Evolutionary conservation across 2,888 invertebrate genomes (phyloP).

Genomic region (Philopedon plagiatum): DNA sequence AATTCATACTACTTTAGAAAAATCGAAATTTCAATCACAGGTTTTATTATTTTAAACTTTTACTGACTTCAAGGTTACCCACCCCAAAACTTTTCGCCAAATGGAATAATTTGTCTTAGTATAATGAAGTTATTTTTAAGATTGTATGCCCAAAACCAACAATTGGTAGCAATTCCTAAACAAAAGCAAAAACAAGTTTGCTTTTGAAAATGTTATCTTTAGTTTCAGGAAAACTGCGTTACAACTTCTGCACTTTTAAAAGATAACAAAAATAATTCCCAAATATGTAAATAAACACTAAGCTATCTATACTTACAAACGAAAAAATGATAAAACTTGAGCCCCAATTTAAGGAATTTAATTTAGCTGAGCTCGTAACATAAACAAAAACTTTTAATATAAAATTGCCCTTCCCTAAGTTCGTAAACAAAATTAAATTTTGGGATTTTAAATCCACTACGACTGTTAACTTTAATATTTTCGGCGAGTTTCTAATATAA

Average conservation of each 20-base stretch:
- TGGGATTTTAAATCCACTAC: slow-evolving; percentile 35
- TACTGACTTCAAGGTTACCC: too few species aligned
- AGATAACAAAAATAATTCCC: background rate
- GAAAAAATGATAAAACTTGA: slow-evolving; percentile 10
- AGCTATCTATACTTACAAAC: background rate
- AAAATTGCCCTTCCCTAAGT: slow-evolving; percentile 28
- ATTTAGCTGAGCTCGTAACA: slow-evolving; percentile 31
- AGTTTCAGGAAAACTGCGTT: background rate
- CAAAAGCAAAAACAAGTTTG: too few species aligned
- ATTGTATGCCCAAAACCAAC: too few species aligned
- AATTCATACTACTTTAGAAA: too few species aligned
- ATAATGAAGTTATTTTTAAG: too few species aligned
- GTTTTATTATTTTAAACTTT: too few species aligned
- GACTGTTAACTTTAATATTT: slow-evolving; percentile 41
- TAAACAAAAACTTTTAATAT: slow-evolving; percentile 44
- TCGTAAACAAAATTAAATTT: slow-evolving; percentile 40
- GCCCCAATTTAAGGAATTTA: slow-evolving; percentile 31
- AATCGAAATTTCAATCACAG: too few species aligned
- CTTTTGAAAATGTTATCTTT: too few species aligned
- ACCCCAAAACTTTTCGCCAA: too few species aligned
- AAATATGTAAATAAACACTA: background rate
- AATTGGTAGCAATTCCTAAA: too few species aligned
- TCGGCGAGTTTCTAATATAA: slow-evolving; percentile 6
- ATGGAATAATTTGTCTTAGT: too few species aligned
- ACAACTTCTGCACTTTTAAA: background rate